A percentile compares a stretch with the other conserved stretches of the same genome.
These are phyloP conservation scores for Cephus runcator DNA, from an alignment of 2,888 invertebrate species.

Conservation along the genomic window DNA sequence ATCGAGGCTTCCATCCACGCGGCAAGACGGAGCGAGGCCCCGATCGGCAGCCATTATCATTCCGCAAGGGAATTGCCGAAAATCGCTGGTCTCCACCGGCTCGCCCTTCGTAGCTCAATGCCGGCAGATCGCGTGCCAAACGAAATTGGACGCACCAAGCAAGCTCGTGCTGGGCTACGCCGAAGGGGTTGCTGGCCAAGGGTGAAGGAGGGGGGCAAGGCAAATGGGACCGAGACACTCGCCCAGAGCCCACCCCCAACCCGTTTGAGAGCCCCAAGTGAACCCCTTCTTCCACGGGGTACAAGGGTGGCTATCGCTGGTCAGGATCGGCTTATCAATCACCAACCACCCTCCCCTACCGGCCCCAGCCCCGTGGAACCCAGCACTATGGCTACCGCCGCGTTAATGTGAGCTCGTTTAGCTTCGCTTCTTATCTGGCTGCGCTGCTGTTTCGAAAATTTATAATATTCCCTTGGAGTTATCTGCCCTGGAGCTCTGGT, in stretches of 20 bases:
- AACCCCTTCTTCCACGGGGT: slow-evolving; percentile 17
- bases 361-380: background rate
- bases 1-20: background rate
- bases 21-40: background rate
- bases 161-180: background rate
- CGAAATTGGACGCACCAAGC: slow-evolving; percentile 38
- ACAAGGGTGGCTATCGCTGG: slow-evolving; percentile 39
- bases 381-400: slow-evolving; percentile 14
- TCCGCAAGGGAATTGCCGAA: background rate
- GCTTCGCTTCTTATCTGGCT: slow-evolving; percentile 46
- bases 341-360: slow-evolving; percentile 23
- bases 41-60: background rate
- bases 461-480: slow-evolving; percentile 43
- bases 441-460: slow-evolving; percentile 43
- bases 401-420: slow-evolving; percentile 53
- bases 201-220: slow-evolving; percentile 15
- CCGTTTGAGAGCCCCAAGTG: slow-evolving; percentile 13
- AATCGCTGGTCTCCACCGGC: background rate
- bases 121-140: slow-evolving; percentile 41
- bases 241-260: slow-evolving; percentile 17
- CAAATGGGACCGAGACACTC: slow-evolving; percentile 25
- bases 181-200: slow-evolving; percentile 1
- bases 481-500: slow-evolving; percentile 23
- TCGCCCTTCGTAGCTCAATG: background rate
- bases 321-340: slow-evolving; percentile 53